phyloP scores from a whole-genome alignment of 2,113 vertebrate species.

The Varanus salvator region DNA sequence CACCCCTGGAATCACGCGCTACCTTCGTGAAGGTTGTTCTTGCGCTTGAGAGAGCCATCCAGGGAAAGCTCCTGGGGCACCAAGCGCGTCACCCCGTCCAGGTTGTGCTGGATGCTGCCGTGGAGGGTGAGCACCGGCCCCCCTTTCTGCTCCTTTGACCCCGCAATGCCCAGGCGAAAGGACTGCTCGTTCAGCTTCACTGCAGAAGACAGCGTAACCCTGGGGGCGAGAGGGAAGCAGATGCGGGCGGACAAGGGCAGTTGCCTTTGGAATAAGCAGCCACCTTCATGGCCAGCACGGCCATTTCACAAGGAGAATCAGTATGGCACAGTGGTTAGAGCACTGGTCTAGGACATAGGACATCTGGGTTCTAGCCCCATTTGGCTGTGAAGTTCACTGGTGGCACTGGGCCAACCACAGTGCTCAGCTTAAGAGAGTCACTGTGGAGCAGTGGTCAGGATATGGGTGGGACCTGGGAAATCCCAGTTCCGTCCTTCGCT shows the following conservation, averaged over 20 bases:
- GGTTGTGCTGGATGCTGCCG: slow-evolving; percentile 76
- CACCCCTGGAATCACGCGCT: slow-evolving; percentile 15
- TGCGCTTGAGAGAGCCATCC: slow-evolving; percentile 72
- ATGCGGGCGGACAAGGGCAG: background rate
- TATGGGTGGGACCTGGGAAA: no score
- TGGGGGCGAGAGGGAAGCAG: slow-evolving; percentile 59
- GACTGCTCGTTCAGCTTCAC: slow-evolving; percentile 71
- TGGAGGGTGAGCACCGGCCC: slow-evolving; percentile 71
- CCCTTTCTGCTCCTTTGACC: slow-evolving; percentile 50
- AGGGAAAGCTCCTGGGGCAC: slow-evolving; percentile 76
- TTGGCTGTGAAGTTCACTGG: no score
- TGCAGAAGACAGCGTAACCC: slow-evolving; percentile 76
- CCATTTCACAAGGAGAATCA: no score
- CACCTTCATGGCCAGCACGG: background rate
- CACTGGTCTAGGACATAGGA: no score
- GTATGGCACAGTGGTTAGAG: no score
- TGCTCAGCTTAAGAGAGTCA: no score
- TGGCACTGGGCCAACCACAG: no score
- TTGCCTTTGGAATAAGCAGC: background rate
- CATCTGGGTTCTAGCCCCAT: no score
- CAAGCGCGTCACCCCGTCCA: slow-evolving; percentile 58
- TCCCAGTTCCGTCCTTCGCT: no score
- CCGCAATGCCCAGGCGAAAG: slow-evolving; percentile 52
- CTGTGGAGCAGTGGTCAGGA: no score
- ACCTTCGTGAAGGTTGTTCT: slow-evolving; percentile 77